Evolutionary conservation across 2,888 invertebrate genomes (phyloP).

Genomic region (Molorchus minor): DNA sequence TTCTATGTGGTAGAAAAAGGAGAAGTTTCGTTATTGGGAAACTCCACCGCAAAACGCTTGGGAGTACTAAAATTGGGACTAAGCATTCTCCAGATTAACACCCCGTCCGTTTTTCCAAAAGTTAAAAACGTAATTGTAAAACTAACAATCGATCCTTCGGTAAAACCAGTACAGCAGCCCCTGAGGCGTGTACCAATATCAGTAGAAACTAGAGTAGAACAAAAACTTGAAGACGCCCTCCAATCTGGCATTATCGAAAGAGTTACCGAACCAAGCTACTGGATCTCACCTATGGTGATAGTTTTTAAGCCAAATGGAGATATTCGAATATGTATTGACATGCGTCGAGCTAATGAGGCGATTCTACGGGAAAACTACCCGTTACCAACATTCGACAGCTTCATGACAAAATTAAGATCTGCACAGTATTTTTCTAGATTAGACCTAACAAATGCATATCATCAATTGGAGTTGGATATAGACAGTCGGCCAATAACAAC

Average conservation of each 20-base stretch:
- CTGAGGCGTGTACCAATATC: conserved; percentile 24
- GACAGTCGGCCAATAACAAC: conserved; percentile 25
- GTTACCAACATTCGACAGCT: conserved; percentile 34
- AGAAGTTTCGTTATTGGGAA: conserved; percentile 35
- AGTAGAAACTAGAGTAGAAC: conserved; percentile 27
- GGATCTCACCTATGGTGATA: conserved; percentile 25
- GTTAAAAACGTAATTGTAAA: conserved; percentile 26
- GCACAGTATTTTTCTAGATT: conserved; percentile 41
- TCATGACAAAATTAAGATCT: conserved; percentile 41
- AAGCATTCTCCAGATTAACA: conserved; percentile 15
- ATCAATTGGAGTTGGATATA: conserved; percentile 43
- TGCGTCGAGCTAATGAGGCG: too few relatives aligned
- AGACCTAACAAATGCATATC: conserved; percentile 41
- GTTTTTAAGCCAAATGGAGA: too few relatives aligned
- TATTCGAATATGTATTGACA: too few relatives aligned
- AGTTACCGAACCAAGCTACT: conserved; percentile 42
- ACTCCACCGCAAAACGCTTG: conserved; percentile 30
- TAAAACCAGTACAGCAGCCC: conserved; percentile 29
- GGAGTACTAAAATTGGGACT: conserved; percentile 31
- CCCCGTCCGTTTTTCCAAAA: conserved; percentile 26
- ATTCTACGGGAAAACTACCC: conserved; percentile 29
- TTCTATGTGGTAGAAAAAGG: conserved; percentile 36
- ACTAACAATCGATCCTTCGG: conserved; percentile 19
- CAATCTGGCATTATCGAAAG: conserved; percentile 45
- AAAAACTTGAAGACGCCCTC: conserved; percentile 24